These are phyloP conservation scores for Labeo rohita DNA, from an alignment of 2,113 vertebrate genomes.

Conservation along the genomic window DNA sequence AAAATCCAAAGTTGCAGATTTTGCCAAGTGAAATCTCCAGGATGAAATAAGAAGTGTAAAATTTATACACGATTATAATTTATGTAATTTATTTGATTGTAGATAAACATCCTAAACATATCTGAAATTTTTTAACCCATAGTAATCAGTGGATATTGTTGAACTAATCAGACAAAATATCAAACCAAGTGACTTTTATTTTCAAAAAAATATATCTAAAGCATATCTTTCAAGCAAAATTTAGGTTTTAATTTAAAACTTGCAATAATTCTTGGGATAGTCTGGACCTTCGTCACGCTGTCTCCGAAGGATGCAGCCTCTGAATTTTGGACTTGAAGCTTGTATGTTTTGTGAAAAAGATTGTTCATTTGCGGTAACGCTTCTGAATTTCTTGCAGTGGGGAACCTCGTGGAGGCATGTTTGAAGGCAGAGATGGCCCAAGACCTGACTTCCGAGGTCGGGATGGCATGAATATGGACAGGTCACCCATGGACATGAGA, in stretches of 20 bases:
- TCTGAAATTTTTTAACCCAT: no score
- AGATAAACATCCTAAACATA: no score
- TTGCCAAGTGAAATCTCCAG: neutral
- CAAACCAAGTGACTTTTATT: neutral
- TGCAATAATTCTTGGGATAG: no score
- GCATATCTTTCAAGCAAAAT: neutral
- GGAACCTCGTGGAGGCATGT: constrained; percentile 76
- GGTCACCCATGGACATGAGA: constrained; percentile 85
- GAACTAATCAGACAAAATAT: neutral
- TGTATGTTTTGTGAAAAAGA: neutral
- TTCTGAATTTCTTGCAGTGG: constrained; percentile 69
- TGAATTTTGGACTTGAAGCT: no score
- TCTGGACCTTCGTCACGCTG: no score
- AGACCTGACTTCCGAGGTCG: constrained; percentile 79
- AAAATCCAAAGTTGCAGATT: neutral
- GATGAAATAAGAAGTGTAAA: neutral
- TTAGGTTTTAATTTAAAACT: neutral
- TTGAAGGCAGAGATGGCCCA: constrained; percentile 73
- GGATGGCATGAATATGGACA: constrained; percentile 83
- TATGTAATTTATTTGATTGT: neutral
- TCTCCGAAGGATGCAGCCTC: no score
- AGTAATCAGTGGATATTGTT: neutral
- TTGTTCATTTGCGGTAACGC: neutral
- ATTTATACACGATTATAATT: neutral
- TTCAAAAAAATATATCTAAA: neutral